Conservation (phyloP, 2,888 invertebrate genomes). For the Nysson spinosus region DNA sequence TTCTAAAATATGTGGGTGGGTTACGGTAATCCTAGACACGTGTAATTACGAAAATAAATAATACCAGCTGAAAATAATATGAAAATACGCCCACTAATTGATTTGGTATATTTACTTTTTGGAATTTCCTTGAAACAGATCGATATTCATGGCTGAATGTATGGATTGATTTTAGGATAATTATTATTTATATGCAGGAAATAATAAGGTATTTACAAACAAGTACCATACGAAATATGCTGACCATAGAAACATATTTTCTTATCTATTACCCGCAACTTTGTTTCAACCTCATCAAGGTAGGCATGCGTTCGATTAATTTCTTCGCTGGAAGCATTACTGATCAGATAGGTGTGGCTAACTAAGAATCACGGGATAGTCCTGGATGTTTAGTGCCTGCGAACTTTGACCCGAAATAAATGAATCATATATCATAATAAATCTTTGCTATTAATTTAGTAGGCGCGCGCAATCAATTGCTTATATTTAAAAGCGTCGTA, state of each 20-base stretch:
- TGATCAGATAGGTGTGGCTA: constrained; percentile 53
- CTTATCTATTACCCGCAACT: constrained; percentile 30
- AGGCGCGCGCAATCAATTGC: constrained; percentile 24
- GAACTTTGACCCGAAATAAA: constrained; percentile 65
- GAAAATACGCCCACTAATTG: too few relatives aligned
- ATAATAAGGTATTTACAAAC: constrained; percentile 19
- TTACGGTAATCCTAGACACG: neutral
- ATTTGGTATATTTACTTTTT: too few relatives aligned
- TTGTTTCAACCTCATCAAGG: constrained; percentile 44
- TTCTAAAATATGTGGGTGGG: neutral
- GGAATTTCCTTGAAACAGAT: too few relatives aligned
- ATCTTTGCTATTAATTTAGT: constrained; percentile 40
- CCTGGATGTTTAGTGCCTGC: constrained; percentile 30
- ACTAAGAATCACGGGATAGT: constrained; percentile 10
- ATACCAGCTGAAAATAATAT: too few relatives aligned
- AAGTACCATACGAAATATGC: constrained; percentile 1
- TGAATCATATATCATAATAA: constrained; percentile 47
- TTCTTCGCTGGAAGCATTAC: constrained; percentile 54
- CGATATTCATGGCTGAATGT: neutral
- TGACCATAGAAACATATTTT: constrained; percentile 10
- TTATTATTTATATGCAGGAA: constrained; percentile 22
- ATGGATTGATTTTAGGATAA: too few relatives aligned
- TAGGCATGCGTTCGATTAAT: constrained; percentile 54
- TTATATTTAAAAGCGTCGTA: constrained; percentile 34
- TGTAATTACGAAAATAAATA: neutral